Evolutionary conservation across 2,797 vertebrate genomes (phyloP).

Genomic region (Morus bassanus): DNA sequence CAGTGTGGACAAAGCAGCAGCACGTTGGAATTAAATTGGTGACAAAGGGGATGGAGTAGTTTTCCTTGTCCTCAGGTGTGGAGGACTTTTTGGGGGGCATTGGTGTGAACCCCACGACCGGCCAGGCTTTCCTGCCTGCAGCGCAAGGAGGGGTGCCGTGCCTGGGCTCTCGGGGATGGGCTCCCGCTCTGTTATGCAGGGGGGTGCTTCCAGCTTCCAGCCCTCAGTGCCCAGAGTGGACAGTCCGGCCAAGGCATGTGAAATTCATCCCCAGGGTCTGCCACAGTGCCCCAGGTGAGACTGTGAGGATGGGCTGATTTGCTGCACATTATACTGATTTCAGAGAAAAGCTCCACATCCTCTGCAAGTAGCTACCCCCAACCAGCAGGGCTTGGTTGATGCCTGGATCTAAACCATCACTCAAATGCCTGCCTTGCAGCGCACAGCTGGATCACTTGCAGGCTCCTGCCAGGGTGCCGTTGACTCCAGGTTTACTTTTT

Average conservation of each 20-base stretch:
- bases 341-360: background rate
- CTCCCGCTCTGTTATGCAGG: background rate
- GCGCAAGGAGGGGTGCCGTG: background rate
- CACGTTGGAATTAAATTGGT: background rate
- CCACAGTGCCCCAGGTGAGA: fast-evolving
- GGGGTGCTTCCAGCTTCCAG: background rate
- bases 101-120: fast-evolving
- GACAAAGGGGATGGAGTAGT: background rate
- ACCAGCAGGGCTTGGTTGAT: background rate
- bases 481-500: background rate
- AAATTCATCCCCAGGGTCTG: background rate
- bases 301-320: background rate
- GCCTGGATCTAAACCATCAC: background rate
- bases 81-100: background rate
- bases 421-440: background rate
- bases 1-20: background rate
- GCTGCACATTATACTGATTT: background rate
- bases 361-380: background rate
- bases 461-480: background rate
- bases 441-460: background rate
- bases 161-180: background rate
- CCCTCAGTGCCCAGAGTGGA: fast-evolving
- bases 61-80: background rate
- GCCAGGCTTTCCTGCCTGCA: background rate
- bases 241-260: fast-evolving